These are phyloP conservation scores for Rhogogaster chlorosoma DNA, from an alignment of 2,888 invertebrate species.

Conservation along the genomic window DNA sequence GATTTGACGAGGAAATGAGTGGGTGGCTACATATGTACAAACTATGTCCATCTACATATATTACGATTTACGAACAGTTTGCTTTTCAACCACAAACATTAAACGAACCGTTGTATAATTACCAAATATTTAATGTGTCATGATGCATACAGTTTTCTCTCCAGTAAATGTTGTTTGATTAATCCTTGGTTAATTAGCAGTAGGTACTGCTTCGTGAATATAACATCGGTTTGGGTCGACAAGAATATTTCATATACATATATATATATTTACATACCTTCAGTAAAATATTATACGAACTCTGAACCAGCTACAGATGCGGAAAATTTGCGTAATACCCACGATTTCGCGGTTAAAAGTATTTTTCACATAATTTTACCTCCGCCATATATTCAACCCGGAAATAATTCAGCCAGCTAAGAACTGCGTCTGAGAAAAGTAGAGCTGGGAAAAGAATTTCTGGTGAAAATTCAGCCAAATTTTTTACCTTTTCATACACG, in stretches of 20 bases:
- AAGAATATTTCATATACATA: neutral
- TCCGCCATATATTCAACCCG: neutral
- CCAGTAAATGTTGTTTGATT: neutral
- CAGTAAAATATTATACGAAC: neutral
- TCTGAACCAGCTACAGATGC: neutral
- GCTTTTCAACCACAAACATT: neutral
- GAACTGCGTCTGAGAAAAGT: neutral
- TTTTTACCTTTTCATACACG: neutral
- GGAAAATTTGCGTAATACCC: neutral
- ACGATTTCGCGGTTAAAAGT: neutral
- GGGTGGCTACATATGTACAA: neutral
- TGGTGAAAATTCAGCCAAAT: neutral
- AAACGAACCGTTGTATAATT: neutral
- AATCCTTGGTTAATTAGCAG: conserved; percentile 12
- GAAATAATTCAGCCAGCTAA: neutral
- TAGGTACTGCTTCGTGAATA: neutral
- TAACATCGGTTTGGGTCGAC: neutral
- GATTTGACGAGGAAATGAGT: neutral
- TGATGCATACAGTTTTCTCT: neutral
- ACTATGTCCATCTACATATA: neutral
- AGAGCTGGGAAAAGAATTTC: neutral
- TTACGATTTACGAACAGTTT: neutral
- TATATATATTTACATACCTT: neutral
- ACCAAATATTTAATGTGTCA: neutral
- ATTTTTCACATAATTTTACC: neutral